A percentile compares a stretch with the other conserved stretches of the same genome.
These are phyloP conservation scores for Albula glossodonta DNA, from an alignment of 2,113 vertebrate genomes.

Conservation along the genomic window DNA sequence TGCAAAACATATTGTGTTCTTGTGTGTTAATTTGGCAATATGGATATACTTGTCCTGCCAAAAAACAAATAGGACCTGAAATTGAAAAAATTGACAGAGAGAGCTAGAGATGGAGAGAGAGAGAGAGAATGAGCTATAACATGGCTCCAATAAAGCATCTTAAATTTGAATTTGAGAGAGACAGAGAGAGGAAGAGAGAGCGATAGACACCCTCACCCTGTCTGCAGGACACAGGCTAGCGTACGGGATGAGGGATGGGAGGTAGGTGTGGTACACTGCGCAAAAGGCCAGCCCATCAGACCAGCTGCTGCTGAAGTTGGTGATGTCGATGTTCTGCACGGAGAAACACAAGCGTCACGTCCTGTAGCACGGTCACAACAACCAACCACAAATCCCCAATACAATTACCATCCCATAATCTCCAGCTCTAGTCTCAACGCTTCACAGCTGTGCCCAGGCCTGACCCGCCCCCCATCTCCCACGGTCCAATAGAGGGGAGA, in stretches of 20 bases:
- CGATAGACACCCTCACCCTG: constrained; percentile 57
- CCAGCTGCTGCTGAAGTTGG: constrained; percentile 82
- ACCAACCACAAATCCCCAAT: background rate
- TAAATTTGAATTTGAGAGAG: too few relatives aligned
- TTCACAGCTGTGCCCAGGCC: too few relatives aligned
- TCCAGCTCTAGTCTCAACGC: background rate
- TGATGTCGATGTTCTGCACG: constrained; percentile 75
- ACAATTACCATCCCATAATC: background rate
- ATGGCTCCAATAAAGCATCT: too few relatives aligned
- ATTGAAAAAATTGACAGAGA: too few relatives aligned
- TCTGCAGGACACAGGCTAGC: constrained; percentile 61
- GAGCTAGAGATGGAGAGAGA: background rate
- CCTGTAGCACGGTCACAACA: background rate
- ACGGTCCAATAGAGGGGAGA: too few relatives aligned
- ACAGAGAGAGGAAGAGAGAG: background rate
- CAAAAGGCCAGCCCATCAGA: constrained; percentile 76
- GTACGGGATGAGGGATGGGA: constrained; percentile 73
- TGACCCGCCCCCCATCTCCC: too few relatives aligned
- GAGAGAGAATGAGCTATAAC: too few relatives aligned
- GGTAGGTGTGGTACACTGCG: constrained; percentile 75
- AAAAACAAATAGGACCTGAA: too few relatives aligned
- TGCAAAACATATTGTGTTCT: too few relatives aligned
- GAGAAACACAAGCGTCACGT: background rate
- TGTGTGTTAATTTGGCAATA: too few relatives aligned
- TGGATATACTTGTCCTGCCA: too few relatives aligned